Evolutionary conservation across 2,113 vertebrate genomes (phyloP).

Genomic region (Fulica atra): DNA sequence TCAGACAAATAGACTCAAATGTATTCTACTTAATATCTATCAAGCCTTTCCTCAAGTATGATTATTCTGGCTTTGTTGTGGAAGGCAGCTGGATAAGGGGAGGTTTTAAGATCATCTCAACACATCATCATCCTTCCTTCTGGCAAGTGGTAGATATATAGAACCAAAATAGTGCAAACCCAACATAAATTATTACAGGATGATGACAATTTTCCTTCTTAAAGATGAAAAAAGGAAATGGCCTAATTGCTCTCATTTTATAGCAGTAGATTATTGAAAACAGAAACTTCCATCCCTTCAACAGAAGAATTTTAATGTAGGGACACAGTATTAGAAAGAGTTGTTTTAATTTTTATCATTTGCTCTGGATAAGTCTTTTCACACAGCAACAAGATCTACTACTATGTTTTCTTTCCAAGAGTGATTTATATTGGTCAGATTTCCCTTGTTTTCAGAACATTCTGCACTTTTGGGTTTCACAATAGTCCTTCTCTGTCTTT

Average conservation of each 20-base stretch:
- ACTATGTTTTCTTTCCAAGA: neutral
- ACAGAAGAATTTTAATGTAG: neutral
- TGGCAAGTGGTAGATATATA: neutral
- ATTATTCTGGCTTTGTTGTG: neutral
- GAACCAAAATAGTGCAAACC: neutral
- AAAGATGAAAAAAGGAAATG: neutral
- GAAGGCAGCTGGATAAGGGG: neutral
- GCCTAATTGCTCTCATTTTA: neutral
- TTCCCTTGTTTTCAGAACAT: neutral
- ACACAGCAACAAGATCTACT: neutral
- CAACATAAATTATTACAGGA: neutral
- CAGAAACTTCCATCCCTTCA: neutral
- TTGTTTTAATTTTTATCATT: neutral
- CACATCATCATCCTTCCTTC: neutral
- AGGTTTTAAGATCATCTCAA: neutral
- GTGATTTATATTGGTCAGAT: neutral
- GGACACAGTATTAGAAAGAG: neutral
- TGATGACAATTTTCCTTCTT: neutral
- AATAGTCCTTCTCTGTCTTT: neutral
- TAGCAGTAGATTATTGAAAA: neutral
- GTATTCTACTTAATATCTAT: slow-evolving; percentile 2
- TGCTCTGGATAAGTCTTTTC: neutral
- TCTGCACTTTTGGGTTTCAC: neutral
- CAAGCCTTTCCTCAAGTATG: neutral
- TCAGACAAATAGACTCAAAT: neutral